Evolutionary conservation across 1,140 invertebrate genomes (phyloP).

Genomic region (Phenacoccus solenopsis): DNA sequence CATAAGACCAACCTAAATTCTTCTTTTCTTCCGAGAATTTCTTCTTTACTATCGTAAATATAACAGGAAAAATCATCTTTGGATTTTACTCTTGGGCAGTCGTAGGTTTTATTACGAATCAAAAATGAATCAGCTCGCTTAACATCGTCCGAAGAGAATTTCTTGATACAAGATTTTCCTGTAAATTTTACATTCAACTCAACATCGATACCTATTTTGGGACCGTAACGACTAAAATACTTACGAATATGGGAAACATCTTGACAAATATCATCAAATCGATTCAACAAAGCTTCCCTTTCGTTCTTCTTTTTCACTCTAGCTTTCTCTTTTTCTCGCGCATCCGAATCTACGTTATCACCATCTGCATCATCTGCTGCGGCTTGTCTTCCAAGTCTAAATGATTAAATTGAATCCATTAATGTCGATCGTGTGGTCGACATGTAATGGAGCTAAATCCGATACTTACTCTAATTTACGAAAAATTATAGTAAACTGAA

Average conservation of each 20-base stretch:
- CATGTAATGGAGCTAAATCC: too few species aligned
- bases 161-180: neutral
- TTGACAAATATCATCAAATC: neutral
- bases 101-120: constrained; percentile 6
- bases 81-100: constrained; percentile 9
- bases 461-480: neutral
- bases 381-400: neutral
- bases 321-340: neutral
- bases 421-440: neutral
- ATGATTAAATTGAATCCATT: neutral
- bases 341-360: neutral
- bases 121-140: constrained; percentile 10
- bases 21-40: constrained; percentile 18
- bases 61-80: constrained; percentile 8
- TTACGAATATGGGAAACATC: neutral
- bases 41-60: constrained; percentile 16
- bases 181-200: neutral
- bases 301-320: constrained; percentile 9
- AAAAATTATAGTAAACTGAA: neutral
- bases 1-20: constrained; percentile 19
- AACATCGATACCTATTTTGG: neutral
- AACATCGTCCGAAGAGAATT: neutral
- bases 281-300: neutral
- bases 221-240: neutral
- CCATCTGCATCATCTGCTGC: neutral